A percentile compares a stretch with the other conserved stretches of the same genome.
phyloP scores from a whole-genome alignment of 2,797 vertebrate species.

The Gallinago stenura region DNA sequence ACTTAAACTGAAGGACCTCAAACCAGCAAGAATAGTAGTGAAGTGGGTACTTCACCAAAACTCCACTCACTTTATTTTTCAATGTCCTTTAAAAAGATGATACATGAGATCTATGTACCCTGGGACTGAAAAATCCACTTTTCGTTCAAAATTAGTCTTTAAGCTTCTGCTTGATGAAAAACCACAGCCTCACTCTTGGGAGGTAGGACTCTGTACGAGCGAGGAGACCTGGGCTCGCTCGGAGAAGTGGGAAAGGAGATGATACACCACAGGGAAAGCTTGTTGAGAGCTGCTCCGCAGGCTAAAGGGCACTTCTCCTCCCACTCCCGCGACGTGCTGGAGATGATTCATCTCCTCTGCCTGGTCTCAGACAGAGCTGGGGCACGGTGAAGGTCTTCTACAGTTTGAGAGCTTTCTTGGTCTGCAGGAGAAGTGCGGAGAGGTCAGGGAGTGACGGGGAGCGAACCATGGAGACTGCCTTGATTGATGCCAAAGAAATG shows the following conservation, averaged over 20 bases:
- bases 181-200: neutral
- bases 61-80: neutral
- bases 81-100: neutral
- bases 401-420: neutral
- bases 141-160: neutral
- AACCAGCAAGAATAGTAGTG: neutral
- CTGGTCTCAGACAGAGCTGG: neutral
- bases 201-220: fast-evolving
- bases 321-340: neutral
- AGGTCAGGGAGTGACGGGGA: neutral
- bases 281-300: neutral
- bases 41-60: neutral
- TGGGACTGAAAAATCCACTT: neutral
- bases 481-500: neutral
- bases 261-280: neutral
- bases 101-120: neutral
- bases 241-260: neutral
- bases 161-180: neutral
- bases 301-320: neutral
- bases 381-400: neutral
- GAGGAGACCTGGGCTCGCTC: neutral
- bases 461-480: neutral
- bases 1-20: neutral
- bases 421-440: neutral
- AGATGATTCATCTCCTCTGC: neutral